Base-by-base conservation (phyloP, 1,140 invertebrate species). In the Diabrotica undecimpunctata region DNA sequence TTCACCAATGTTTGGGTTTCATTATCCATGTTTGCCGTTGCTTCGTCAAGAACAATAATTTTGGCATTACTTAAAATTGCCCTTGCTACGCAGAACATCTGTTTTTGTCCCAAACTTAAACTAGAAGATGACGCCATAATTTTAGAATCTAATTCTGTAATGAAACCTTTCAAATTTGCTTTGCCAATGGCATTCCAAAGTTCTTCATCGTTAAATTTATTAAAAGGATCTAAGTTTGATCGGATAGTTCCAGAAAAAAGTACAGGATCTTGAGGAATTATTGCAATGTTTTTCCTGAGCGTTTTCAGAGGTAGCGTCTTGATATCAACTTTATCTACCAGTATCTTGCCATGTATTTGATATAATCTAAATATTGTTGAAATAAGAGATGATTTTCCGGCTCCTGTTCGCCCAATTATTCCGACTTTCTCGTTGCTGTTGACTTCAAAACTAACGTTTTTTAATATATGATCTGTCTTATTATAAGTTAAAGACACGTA, bases 261-360 rank as follows among this genome's bases (percentile, higher is more conserved):
- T 6, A 89, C 80, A 0, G 94, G 93, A 70, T 91, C 92, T 79
- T 96, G 92, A 1, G 92, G 91, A 65, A 94, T 92, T 14, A 93
- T 92, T n/a, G 91, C 89, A 37, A 90, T 89, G 25, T 93, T 86
- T 66, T 87, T 85, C 5, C 66, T 62, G 2, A 95, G 75, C 69
- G 89, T 85, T 67, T 90, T 84, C 6, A 94, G 78, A 0, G 87
- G 86, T 50, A 61, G 7, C 14, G 46, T 61, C 0, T 36, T 61
- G 13, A 61, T 52, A 52, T 52, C 46, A 11, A 61, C 46, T 10
- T 38, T 50, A 37, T 61, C 59, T 51, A 61, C 51, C 14, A 51
- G 35, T 7, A 61, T 61, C 38, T 53, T 61, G 14, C 59, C 59
- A 3, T 37, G 46, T 7, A 52, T 25, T 8, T 52, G 13, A 25